phyloP scores from a whole-genome alignment of 2,113 vertebrate genomes.

The Sebastes fasciatus region DNA sequence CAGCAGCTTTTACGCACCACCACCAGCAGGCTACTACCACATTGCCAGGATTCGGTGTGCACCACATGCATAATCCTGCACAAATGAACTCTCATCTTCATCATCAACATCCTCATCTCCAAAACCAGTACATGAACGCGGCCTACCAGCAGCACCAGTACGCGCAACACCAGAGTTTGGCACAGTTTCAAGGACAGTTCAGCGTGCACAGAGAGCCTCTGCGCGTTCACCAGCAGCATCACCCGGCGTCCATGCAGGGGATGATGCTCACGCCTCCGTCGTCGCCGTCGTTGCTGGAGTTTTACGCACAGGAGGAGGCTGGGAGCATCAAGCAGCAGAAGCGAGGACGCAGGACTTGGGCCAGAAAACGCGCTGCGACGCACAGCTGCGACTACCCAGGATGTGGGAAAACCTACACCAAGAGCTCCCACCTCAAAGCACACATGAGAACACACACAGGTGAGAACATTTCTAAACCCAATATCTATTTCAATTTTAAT shows the following conservation, averaged over 20 bases:
- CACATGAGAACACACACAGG: conserved; percentile 95
- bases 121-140: conserved; percentile 76
- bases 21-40: conserved; percentile 59
- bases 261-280: conserved; percentile 90
- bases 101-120: conserved; percentile 65
- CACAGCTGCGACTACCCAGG: conserved; percentile 94
- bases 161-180: conserved; percentile 63
- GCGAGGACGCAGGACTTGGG: conserved; percentile 90
- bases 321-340: conserved; percentile 85
- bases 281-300: conserved; percentile 90
- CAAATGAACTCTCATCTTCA: conserved; percentile 70
- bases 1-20: conserved; percentile 73
- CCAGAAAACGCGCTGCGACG: conserved; percentile 90
- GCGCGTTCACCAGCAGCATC: conserved; percentile 78
- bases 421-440: conserved; percentile 94
- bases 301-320: conserved; percentile 86
- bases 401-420: conserved; percentile 95
- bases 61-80: conserved; percentile 70
- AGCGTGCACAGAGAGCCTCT: conserved; percentile 84
- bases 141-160: conserved; percentile 83
- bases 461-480: conserved; percentile 62
- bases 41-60: conserved; percentile 72
- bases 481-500: background rate
- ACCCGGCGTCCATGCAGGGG: conserved; percentile 80
- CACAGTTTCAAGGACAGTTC: conserved; percentile 89